Percentiles rank a stretch among this genome's conserved stretches.
These are phyloP conservation scores for Perca flavescens DNA, from an alignment of 2,113 vertebrate genomes.

Conservation along the genomic window DNA sequence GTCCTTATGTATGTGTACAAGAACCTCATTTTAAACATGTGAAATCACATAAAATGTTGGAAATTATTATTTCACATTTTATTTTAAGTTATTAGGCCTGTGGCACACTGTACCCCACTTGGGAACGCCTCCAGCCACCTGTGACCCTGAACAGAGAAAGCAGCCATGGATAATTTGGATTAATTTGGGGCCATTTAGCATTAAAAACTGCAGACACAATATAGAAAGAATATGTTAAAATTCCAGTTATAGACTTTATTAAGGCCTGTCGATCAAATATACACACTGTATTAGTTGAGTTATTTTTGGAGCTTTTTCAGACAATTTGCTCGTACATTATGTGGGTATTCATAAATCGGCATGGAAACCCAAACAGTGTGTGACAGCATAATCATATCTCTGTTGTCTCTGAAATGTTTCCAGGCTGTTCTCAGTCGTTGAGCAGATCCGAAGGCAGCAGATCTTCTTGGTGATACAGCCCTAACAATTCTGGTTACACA, in stretches of 20 bases:
- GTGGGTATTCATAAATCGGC: neutral
- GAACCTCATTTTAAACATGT: neutral
- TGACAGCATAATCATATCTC: no score
- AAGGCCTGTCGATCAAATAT: neutral
- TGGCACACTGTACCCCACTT: neutral
- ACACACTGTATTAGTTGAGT: neutral
- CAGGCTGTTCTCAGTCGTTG: neutral
- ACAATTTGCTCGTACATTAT: neutral
- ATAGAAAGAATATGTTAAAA: neutral
- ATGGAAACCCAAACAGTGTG: neutral
- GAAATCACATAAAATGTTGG: neutral
- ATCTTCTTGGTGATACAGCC: neutral
- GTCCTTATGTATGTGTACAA: neutral
- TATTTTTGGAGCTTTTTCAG: neutral
- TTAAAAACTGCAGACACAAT: neutral
- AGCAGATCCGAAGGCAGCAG: neutral
- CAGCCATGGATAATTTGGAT: neutral
- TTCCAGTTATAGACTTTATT: slow-evolving; percentile 27
- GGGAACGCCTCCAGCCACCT: neutral
- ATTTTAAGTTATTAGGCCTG: neutral
- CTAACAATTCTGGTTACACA: neutral
- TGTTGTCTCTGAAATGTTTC: neutral
- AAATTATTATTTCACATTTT: neutral
- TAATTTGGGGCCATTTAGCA: neutral
- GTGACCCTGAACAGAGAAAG: neutral